These are phyloP conservation scores for Diglossa cyanea DNA, from an alignment of 2,797 vertebrate genomes.

Conservation along the genomic window DNA sequence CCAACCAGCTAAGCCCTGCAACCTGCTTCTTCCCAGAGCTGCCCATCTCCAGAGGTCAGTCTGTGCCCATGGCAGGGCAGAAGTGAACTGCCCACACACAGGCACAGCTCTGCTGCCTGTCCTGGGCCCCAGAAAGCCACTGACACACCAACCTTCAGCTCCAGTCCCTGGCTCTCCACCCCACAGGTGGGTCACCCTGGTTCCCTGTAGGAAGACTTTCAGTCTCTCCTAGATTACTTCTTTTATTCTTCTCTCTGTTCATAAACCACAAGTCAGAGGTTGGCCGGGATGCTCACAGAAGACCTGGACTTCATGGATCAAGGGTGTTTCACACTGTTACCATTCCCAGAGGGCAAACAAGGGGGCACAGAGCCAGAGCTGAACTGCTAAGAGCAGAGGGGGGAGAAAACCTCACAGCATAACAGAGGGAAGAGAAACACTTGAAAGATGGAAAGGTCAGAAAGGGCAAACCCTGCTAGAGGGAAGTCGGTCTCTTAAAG, in stretches of 20 bases:
- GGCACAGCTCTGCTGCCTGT: neutral
- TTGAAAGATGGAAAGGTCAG: neutral
- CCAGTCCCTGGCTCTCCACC: neutral
- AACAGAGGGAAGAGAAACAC: neutral
- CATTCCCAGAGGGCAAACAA: neutral
- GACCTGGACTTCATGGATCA: neutral
- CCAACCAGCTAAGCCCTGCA: neutral
- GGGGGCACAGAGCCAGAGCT: neutral
- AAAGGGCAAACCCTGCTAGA: neutral
- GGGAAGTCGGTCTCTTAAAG: neutral
- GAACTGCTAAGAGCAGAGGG: neutral
- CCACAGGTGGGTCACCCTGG: neutral
- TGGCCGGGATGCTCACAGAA: neutral
- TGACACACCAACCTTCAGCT: neutral
- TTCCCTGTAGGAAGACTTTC: neutral
- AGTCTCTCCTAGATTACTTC: neutral
- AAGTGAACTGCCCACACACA: rapidly evolving
- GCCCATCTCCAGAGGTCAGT: neutral
- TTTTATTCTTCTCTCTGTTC: neutral
- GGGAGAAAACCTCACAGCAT: neutral
- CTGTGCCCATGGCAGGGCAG: rapidly evolving
- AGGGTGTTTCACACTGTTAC: neutral
- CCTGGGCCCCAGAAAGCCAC: neutral
- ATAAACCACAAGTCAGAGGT: neutral
- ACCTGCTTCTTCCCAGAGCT: neutral